Percentiles rank a stretch among this genome's conserved stretches.
Evolutionary conservation across 2,888 invertebrate species (phyloP).

Genomic region (Drosophila falleni): DNA sequence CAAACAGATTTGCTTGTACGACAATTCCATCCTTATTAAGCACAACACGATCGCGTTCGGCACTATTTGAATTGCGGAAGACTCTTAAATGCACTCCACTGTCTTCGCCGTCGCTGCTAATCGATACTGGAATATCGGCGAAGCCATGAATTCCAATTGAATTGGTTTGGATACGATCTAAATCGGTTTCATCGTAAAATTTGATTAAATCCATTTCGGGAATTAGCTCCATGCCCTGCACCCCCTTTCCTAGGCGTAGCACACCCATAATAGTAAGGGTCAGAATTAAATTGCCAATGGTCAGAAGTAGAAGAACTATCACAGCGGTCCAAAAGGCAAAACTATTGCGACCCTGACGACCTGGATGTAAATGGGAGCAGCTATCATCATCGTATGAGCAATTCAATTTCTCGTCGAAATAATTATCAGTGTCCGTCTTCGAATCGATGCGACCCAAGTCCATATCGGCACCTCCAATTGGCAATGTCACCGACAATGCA

Average conservation of each 20-base stretch:
- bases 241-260: conserved; percentile 90
- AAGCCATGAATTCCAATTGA: conserved; percentile 89
- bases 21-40: conserved; percentile 89
- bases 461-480: conserved; percentile 64
- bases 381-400: conserved; percentile 66
- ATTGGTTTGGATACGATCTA: conserved; percentile 91
- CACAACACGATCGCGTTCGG: conserved; percentile 84
- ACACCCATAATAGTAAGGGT: conserved; percentile 93
- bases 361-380: conserved; percentile 62
- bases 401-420: conserved; percentile 76
- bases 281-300: conserved; percentile 92
- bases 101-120: conserved; percentile 77
- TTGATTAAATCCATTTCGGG: conserved; percentile 91
- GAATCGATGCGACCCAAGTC: conserved; percentile 70
- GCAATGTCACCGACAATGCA: conserved; percentile 79
- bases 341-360: conserved; percentile 84
- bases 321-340: conserved; percentile 93
- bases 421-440: conserved; percentile 66
- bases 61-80: conserved; percentile 74
- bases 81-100: conserved; percentile 84
- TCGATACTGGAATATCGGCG: conserved; percentile 86
- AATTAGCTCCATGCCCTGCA: conserved; percentile 94
- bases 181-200: conserved; percentile 91
- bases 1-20: conserved; percentile 89
- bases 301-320: conserved; percentile 89